Percentiles rank a stretch among this genome's conserved stretches.
Evolutionary conservation across 2,888 invertebrate genomes (phyloP).

Genomic region (Oscheius sp.): DNA sequence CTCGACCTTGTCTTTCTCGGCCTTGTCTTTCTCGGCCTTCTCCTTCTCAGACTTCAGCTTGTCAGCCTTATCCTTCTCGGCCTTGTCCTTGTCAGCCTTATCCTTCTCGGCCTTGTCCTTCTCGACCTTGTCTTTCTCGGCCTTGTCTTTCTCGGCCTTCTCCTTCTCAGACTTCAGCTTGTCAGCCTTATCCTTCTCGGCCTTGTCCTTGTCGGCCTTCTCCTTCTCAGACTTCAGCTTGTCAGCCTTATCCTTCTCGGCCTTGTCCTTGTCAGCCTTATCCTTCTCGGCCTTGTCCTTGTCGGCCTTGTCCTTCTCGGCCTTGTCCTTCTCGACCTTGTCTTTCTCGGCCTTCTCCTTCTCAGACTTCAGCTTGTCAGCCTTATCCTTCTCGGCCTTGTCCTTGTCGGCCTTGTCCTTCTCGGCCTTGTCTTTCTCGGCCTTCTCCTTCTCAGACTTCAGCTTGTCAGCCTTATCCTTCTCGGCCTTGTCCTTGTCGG

Average conservation of each 20-base stretch:
- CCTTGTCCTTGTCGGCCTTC: not conserved
- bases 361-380: not conserved
- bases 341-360: not conserved
- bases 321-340: not conserved
- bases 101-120: not conserved
- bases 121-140: not conserved
- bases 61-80: not conserved
- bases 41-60: not conserved
- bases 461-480: not conserved
- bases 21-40: not conserved
- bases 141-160: not conserved
- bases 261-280: not conserved
- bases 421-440: not conserved
- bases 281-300: not conserved
- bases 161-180: not conserved
- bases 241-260: not conserved
- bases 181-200: not conserved
- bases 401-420: not conserved
- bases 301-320: constrained; percentile 3
- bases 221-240: not conserved
- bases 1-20: not conserved
- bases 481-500: not conserved
- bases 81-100: not conserved
- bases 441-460: not conserved
- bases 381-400: not conserved